phyloP scores from a whole-genome alignment of 2,113 vertebrate genomes.

The Orycteropus afer region DNA sequence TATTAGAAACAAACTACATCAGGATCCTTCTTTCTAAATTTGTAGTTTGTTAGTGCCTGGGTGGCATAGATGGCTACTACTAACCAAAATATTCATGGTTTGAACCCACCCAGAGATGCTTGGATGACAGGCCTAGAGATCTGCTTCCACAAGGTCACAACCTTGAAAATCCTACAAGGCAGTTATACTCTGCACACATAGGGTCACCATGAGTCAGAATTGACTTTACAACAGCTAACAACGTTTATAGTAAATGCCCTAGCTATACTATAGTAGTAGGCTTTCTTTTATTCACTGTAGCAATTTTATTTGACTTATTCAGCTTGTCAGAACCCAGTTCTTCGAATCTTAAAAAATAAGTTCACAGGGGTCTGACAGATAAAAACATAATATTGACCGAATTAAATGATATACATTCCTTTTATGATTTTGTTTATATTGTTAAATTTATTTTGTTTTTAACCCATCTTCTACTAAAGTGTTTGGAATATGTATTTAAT shows the following conservation, averaged over 20 bases:
- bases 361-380: background rate
- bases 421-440: background rate
- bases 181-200: background rate
- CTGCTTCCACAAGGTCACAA: background rate
- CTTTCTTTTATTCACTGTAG: background rate
- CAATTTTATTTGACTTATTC: background rate
- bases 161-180: background rate
- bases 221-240: background rate
- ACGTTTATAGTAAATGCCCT: background rate
- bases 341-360: background rate
- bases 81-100: background rate
- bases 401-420: background rate
- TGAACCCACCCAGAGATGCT: background rate
- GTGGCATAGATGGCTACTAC: background rate
- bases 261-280: background rate
- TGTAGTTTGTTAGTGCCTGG: background rate
- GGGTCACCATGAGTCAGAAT: background rate
- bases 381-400: background rate
- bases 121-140: background rate
- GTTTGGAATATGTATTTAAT: conserved; percentile 8
- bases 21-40: background rate
- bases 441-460: background rate
- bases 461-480: background rate
- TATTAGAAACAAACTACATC: background rate
- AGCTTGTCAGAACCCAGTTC: background rate